Evolutionary conservation across 2,113 vertebrate genomes (phyloP).

Genomic region (Rhizomys pruinosus): DNA sequence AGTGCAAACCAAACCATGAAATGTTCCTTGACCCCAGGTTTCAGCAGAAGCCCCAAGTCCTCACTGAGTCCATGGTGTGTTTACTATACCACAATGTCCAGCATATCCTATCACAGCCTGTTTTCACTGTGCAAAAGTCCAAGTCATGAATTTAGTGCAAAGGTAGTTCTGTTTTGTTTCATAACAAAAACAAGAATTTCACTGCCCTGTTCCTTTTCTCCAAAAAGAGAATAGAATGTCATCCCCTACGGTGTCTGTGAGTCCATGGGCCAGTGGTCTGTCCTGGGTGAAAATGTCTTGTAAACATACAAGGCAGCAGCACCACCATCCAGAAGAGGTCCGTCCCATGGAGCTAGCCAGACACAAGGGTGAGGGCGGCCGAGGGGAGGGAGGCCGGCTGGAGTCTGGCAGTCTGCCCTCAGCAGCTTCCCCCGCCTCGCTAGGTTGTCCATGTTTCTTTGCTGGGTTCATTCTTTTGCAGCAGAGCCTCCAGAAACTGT

Average conservation of each 20-base stretch:
- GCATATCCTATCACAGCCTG: slow-evolving; percentile 83
- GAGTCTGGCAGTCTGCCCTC: slow-evolving; percentile 76
- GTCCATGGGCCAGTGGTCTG: slow-evolving; percentile 77
- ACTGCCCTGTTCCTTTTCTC: slow-evolving; percentile 83
- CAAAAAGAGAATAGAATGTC: slow-evolving; percentile 80
- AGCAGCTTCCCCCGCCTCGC: slow-evolving; percentile 63
- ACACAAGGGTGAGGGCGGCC: slow-evolving; percentile 73
- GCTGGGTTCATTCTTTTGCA: slow-evolving; percentile 62
- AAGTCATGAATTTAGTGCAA: slow-evolving; percentile 98
- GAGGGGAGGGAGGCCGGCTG: slow-evolving; percentile 76
- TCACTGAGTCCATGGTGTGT: slow-evolving; percentile 72
- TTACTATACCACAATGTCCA: slow-evolving; percentile 81
- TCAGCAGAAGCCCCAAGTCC: slow-evolving; percentile 84
- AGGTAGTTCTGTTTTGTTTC: slow-evolving; percentile 91
- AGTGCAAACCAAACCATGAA: slow-evolving; percentile 74
- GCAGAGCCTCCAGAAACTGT: slow-evolving; percentile 75
- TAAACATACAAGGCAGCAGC: slow-evolving; percentile 86
- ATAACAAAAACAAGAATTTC: slow-evolving; percentile 79
- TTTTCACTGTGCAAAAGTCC: slow-evolving; percentile 93
- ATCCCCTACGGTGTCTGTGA: slow-evolving; percentile 79
- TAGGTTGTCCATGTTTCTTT: slow-evolving; percentile 33
- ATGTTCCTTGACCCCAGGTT: slow-evolving; percentile 86
- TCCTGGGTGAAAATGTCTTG: slow-evolving; percentile 85
- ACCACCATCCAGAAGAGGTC: slow-evolving; percentile 76
- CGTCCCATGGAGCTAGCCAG: slow-evolving; percentile 66